Base-by-base conservation (phyloP, 2,888 invertebrate genomes). In the Philereme transversata region DNA sequence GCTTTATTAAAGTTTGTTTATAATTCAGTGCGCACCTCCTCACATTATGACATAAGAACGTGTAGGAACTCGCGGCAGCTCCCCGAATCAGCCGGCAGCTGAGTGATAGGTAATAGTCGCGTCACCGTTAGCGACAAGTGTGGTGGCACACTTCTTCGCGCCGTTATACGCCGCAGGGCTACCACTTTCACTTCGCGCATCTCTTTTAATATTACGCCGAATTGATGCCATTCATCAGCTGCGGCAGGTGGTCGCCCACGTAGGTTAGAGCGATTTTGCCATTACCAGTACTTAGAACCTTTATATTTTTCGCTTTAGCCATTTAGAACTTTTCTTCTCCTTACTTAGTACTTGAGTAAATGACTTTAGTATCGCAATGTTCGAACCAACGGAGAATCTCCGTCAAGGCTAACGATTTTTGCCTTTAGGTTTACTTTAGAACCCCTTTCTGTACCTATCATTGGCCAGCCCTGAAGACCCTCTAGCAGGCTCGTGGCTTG, bases 41-140 rank as follows among this genome's bases (percentile, higher is more conserved):
- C 22, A 22, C 22, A 22, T 22, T 22, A 22, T 22, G 22, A 22
- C 22, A 22, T 22, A 22, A 22, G 22, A 22, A 22, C 1, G 22
- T 22, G 22, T 22, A 22, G 22, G 22, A 22, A 22, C 1, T 22
- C 22, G 22, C 22, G 22, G 22, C 22, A 22, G 22, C 22, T 22
- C 22, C 22, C 22, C 22, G 22, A 22, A 22, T 22, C 22, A 22
- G 22, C 22, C 22, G 22, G 22, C 22, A 22, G 22, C 22, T 57
- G 54, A 34, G 55, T 51, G 52, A 41, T 49, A 36, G 36, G 40
- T 40, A 8, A 40, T 40, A 40, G 48, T 41, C 53, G 67, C 67
- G 66, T 71, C 77, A 76, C 80, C 78, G 80, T 76, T 79, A 78
- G 63, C 70, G 71, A 69, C 68, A 69, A 65, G 70, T 67, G 67